Conservation (phyloP, 2,888 invertebrate species). For the Drosophila buzzatii region DNA sequence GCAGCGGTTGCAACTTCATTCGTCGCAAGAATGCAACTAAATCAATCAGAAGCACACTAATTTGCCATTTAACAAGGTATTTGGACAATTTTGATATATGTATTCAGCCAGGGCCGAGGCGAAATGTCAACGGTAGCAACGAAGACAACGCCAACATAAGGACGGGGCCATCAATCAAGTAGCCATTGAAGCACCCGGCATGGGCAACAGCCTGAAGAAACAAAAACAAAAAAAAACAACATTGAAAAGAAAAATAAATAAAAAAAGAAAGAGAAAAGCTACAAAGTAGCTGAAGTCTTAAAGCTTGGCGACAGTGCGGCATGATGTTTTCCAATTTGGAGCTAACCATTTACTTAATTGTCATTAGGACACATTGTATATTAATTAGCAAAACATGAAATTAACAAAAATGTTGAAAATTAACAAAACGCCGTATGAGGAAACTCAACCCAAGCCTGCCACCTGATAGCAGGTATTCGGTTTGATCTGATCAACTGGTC, state of each 20-base stretch:
- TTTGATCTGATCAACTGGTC: slow-evolving; percentile 60
- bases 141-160: slow-evolving; percentile 56
- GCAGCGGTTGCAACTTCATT: slow-evolving; percentile 77
- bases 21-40: slow-evolving; percentile 79
- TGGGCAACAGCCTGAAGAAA: neutral
- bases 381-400: slow-evolving; percentile 80
- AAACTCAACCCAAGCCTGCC: slow-evolving; percentile 43
- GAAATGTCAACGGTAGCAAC: slow-evolving; percentile 76
- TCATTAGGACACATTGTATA: slow-evolving; percentile 69
- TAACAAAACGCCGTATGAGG: slow-evolving; percentile 14
- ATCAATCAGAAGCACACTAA: slow-evolving; percentile 84
- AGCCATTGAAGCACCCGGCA: slow-evolving; percentile 38
- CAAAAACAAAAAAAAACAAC: neutral
- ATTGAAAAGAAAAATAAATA: slow-evolving; percentile 19
- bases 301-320: slow-evolving; percentile 24
- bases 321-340: slow-evolving; percentile 43
- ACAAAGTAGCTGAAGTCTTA: slow-evolving; percentile 10
- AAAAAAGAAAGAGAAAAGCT: slow-evolving; percentile 6
- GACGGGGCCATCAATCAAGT: slow-evolving; percentile 75
- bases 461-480: slow-evolving; percentile 61
- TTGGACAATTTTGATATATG: slow-evolving; percentile 85
- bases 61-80: slow-evolving; percentile 85
- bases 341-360: slow-evolving; percentile 67
- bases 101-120: slow-evolving; percentile 72
- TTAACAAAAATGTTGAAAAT: slow-evolving; percentile 60